Conservation (phyloP, 2,113 vertebrate species). For the Bufo gargarizans region DNA sequence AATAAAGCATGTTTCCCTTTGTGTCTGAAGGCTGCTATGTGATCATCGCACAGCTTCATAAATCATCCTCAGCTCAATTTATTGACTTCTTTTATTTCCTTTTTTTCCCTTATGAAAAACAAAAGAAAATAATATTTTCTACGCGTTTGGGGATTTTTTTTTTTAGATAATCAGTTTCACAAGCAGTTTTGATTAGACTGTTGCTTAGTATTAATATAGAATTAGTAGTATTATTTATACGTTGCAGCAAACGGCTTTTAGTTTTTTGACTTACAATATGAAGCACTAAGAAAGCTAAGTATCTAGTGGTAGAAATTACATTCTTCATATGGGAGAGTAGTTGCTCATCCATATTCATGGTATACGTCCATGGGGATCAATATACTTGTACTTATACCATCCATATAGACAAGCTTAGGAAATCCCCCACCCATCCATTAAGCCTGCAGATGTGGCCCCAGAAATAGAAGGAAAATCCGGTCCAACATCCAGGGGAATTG, state of each 20-base stretch:
- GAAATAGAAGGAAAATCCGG: too few relatives aligned
- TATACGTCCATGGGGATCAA: not conserved
- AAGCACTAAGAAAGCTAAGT: not conserved
- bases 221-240: not conserved
- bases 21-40: not conserved
- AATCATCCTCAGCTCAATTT: not conserved
- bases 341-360: not conserved
- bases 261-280: not conserved
- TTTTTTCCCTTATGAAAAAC: not conserved
- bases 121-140: not conserved
- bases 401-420: not conserved
- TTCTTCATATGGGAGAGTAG: not conserved
- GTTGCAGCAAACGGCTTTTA: not conserved
- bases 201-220: not conserved
- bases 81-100: not conserved
- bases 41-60: not conserved
- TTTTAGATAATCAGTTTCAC: not conserved
- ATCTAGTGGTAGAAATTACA: not conserved
- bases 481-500: too few relatives aligned
- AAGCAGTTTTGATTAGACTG: not conserved
- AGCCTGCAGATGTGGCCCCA: not conserved
- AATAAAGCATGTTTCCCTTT: constrained; percentile 27
- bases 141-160: not conserved
- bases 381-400: not conserved
- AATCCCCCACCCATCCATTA: not conserved